These are phyloP conservation scores for Festucalex cinctus DNA, from an alignment of 2,113 vertebrate genomes.

Conservation along the genomic window DNA sequence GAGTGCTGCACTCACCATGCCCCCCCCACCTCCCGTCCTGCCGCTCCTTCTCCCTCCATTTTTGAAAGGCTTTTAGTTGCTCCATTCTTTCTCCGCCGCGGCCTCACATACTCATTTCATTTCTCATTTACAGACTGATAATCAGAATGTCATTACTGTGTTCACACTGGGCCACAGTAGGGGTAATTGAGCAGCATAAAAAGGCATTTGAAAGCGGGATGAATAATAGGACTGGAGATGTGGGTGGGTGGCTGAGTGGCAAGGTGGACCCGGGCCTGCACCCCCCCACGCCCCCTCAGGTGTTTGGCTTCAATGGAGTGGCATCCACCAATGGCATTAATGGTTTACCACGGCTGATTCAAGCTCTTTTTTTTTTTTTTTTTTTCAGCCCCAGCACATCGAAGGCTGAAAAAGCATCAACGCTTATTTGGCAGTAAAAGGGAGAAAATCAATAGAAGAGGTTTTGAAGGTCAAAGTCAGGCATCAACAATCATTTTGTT, in stretches of 20 bases:
- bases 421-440: slow-evolving; percentile 41
- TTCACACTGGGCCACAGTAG: slow-evolving; percentile 84
- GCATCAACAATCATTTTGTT: slow-evolving; percentile 62
- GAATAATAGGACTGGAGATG: slow-evolving; percentile 69
- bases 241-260: slow-evolving; percentile 41
- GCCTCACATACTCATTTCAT: slow-evolving; percentile 90
- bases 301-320: slow-evolving; percentile 68
- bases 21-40: slow-evolving; percentile 14
- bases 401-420: slow-evolving; percentile 46
- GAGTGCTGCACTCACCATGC: slow-evolving; percentile 50
- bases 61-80: slow-evolving; percentile 63
- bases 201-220: slow-evolving; percentile 72
- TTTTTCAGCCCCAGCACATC: slow-evolving; percentile 52
- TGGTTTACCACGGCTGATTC: slow-evolving; percentile 58
- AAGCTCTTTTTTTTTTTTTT: too few relatives aligned
- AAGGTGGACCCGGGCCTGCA: slow-evolving; percentile 60
- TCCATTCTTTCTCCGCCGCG: slow-evolving; percentile 64
- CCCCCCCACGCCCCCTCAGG: too few relatives aligned
- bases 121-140: slow-evolving; percentile 99
- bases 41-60: slow-evolving; percentile 42
- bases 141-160: slow-evolving; percentile 98
- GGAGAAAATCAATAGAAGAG: slow-evolving; percentile 58
- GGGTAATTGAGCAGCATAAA: slow-evolving; percentile 88
- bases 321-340: slow-evolving; percentile 54
- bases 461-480: slow-evolving; percentile 65